These are phyloP conservation scores for Picathartes gymnocephalus DNA, from an alignment of 2,113 vertebrate species.

Conservation along the genomic window DNA sequence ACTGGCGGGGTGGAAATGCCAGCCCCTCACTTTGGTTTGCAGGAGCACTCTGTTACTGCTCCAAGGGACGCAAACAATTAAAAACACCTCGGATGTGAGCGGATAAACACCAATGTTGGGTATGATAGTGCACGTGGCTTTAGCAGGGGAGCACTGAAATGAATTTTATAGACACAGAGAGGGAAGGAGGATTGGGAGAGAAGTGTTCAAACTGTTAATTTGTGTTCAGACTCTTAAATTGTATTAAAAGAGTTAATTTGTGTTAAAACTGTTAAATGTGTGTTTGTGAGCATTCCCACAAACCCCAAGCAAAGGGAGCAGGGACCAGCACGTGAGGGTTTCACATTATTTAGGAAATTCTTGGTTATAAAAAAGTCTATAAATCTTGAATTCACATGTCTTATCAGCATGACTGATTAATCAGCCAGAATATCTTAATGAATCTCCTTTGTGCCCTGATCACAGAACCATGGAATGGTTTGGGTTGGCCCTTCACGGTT, in stretches of 20 bases:
- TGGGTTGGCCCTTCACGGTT: background rate
- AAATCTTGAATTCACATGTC: background rate
- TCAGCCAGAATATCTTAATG: background rate
- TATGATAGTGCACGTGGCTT: accelerated
- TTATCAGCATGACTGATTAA: background rate
- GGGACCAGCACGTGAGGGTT: accelerated
- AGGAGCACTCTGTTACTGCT: background rate
- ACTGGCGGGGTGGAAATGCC: background rate
- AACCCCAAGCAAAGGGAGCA: background rate
- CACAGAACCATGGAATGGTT: background rate
- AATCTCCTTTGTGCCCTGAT: background rate
- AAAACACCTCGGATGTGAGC: background rate
- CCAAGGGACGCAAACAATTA: background rate
- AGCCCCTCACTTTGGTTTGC: background rate
- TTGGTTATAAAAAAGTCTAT: background rate
- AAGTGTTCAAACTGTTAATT: background rate
- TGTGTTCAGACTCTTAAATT: background rate
- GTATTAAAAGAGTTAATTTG: background rate
- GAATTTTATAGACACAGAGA: accelerated
- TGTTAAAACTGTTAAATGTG: accelerated
- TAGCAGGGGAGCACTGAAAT: background rate
- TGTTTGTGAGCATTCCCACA: accelerated
- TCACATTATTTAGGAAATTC: background rate
- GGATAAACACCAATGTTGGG: too few species aligned
- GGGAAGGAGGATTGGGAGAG: background rate